Percentiles rank a stretch among this genome's conserved stretches.
Evolutionary conservation across 1,140 invertebrate genomes (phyloP).

Genomic region (Drosophila tropicalis): DNA sequence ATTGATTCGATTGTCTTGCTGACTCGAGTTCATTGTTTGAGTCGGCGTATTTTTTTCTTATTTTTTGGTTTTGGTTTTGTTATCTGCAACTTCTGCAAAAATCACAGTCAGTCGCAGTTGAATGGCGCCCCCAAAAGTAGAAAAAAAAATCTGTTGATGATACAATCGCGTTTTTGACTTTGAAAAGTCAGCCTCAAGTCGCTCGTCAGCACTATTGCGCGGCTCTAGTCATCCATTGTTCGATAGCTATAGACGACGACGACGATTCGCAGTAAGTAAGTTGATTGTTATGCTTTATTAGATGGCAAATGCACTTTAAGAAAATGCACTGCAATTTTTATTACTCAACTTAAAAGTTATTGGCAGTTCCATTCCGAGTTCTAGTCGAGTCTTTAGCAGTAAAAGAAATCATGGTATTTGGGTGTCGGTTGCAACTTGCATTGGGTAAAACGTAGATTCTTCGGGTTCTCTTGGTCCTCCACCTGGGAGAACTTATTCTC

Average conservation of each 20-base stretch:
- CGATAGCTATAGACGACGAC: constrained; percentile 44
- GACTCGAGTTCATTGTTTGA: constrained; percentile 46
- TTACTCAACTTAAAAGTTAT: constrained; percentile 28
- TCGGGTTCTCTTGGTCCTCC: not conserved
- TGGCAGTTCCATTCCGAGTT: too few relatives aligned
- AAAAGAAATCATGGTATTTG: constrained; percentile 61
- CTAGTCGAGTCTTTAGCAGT: constrained; percentile 30
- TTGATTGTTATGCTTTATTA: constrained; percentile 73
- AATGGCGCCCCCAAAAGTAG: constrained; percentile 50
- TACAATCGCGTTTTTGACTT: constrained; percentile 82
- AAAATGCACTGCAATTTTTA: constrained; percentile 56
- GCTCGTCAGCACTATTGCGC: constrained; percentile 15
- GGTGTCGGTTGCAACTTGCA: constrained; percentile 35
- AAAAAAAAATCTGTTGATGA: constrained; percentile 53
- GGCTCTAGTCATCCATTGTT: constrained; percentile 63
- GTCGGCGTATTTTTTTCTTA: not conserved
- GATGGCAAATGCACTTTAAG: constrained; percentile 65
- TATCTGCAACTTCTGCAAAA: constrained; percentile 63
- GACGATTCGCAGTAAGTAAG: constrained; percentile 11
- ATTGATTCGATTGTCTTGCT: constrained; percentile 81
- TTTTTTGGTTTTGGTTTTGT: constrained; percentile 12
- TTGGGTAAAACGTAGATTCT: constrained; percentile 27
- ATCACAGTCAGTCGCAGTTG: constrained; percentile 59
- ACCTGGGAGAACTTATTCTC: not conserved
- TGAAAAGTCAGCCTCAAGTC: constrained; percentile 70